A percentile compares a stretch with the other conserved stretches of the same genome.
Conservation (phyloP, 2,888 invertebrate genomes). For the Muscina levida region DNA sequence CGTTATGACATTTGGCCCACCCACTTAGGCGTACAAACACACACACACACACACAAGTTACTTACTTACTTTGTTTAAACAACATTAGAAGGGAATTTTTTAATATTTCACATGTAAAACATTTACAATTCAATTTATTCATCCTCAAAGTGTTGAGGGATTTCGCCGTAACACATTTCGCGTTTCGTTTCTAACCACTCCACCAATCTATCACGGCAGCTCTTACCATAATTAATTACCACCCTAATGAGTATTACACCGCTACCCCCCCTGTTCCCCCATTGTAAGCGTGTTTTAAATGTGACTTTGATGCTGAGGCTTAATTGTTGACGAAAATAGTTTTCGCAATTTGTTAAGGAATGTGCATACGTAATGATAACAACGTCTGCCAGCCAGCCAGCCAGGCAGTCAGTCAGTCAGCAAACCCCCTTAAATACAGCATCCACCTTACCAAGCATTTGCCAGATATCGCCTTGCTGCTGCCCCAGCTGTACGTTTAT, state of each 20-base stretch:
- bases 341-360: conserved; percentile 39
- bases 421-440: too few relatives aligned
- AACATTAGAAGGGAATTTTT: not conserved
- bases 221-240: conserved; percentile 51
- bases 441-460: not conserved
- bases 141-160: not conserved
- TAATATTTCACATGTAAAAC: too few relatives aligned
- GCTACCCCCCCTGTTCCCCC: not conserved
- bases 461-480: not conserved
- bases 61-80: not conserved
- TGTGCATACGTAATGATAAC: conserved; percentile 28
- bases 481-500: not conserved
- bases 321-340: conserved; percentile 63
- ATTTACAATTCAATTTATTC: not conserved
- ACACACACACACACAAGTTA: not conserved
- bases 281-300: conserved; percentile 21
- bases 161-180: conserved; percentile 34
- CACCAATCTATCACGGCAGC: not conserved
- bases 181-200: too few relatives aligned
- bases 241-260: conserved; percentile 19
- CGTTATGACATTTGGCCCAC: conserved; percentile 16
- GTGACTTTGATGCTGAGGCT: conserved; percentile 56
- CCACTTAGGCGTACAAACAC: not conserved
- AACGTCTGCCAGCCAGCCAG: not conserved
- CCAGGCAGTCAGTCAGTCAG: too few relatives aligned